Evolutionary conservation across 2,797 vertebrate species (phyloP).

Genomic region (Bradypodion ventrale): DNA sequence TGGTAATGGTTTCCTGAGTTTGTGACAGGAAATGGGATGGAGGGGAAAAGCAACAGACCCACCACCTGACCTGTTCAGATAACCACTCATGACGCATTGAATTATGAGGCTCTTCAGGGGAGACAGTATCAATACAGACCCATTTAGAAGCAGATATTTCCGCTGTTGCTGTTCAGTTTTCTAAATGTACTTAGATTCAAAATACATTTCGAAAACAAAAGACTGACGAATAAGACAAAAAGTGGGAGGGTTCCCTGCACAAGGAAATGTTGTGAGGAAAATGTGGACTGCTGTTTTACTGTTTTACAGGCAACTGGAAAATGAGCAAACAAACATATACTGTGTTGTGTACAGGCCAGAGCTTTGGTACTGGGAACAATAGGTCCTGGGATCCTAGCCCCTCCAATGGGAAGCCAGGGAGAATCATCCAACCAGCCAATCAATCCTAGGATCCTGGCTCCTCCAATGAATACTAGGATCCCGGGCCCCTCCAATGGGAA

Average conservation of each 20-base stretch:
- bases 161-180: background rate
- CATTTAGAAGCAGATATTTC: slow-evolving; percentile 24
- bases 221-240: background rate
- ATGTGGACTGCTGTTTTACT: slow-evolving; percentile 69
- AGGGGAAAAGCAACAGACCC: slow-evolving; percentile 53
- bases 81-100: background rate
- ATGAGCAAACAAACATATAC: slow-evolving; percentile 53
- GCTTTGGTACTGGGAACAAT: too few species aligned
- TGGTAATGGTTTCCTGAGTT: slow-evolving; percentile 70
- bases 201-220: slow-evolving; percentile 8
- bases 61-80: slow-evolving; percentile 44
- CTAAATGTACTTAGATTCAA: background rate
- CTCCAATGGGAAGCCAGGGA: too few species aligned
- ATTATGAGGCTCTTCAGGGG: slow-evolving; percentile 10
- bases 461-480: too few species aligned
- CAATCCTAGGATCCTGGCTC: too few species aligned
- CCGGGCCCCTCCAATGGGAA: too few species aligned
- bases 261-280: slow-evolving; percentile 71
- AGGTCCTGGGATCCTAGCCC: too few species aligned
- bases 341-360: too few species aligned
- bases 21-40: slow-evolving; percentile 73
- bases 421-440: too few species aligned
- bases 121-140: background rate
- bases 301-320: slow-evolving; percentile 67
- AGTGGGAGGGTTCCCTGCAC: slow-evolving; percentile 18